Evolutionary conservation across 2,888 invertebrate genomes (phyloP).

Genomic region (Eupithecia exiguata): DNA sequence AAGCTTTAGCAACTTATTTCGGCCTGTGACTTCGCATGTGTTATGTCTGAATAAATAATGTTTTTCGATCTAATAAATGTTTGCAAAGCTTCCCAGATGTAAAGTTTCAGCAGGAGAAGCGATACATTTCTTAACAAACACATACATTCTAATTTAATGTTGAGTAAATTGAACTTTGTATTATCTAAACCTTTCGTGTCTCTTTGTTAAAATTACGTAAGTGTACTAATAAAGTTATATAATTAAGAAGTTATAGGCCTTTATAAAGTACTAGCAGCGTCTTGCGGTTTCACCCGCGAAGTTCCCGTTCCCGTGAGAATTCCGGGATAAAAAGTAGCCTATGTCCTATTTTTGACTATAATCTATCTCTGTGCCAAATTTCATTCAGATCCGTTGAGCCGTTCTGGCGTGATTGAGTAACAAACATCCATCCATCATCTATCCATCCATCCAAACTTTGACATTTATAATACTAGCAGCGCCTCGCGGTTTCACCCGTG

Average conservation of each 20-base stretch:
- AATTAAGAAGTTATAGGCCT: background rate
- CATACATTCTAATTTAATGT: background rate
- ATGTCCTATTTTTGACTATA: no score
- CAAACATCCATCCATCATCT: no score
- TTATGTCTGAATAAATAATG: background rate
- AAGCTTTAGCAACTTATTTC: background rate
- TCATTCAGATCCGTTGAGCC: no score
- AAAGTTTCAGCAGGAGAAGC: conserved; percentile 1
- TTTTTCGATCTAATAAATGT: background rate
- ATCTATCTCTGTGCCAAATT: no score
- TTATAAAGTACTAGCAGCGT: no score
- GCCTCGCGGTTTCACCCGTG: no score
- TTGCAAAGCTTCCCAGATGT: background rate
- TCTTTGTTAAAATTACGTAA: background rate
- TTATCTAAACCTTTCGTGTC: background rate
- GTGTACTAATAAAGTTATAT: background rate
- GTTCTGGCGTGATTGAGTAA: no score
- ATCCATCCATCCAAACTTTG: no score
- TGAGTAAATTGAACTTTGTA: background rate
- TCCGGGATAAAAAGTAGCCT: no score
- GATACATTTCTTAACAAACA: background rate
- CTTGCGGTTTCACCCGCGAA: no score
- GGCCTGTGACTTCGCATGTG: background rate
- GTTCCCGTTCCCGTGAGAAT: no score
- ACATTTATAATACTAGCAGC: no score